Base-by-base conservation (phyloP, 53 echinoderm and acorn worm genomes). In the Antedon mediterranea region DNA sequence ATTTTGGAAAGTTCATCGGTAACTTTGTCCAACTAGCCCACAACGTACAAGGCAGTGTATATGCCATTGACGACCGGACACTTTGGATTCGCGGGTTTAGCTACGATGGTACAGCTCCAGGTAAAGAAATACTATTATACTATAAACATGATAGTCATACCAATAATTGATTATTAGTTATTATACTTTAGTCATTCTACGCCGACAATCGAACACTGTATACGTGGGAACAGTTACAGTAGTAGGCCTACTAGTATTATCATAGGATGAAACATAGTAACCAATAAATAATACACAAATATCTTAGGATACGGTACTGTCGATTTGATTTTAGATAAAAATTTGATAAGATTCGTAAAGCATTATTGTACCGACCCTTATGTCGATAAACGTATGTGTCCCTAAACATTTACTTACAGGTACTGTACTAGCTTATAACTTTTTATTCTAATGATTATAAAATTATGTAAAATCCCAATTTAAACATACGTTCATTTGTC, bases 81-180 rank as follows among this genome's bases (percentile, higher is more conserved):
- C 71, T 93, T 0, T 28, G 78, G 28, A 83, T 93, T 32, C 74
- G 75, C 9, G 82, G 80, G 4, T 93, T 93, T 43, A 43, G 37
- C 23, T 93, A 90, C 57, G 90, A 90, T 32, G 93, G 93, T 0
- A 13, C 32, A 26, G 90, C 78, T 31, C 93, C 93, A 78, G 90
- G 93, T 93, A 82, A 37, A 11, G 37, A n/a, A n/a, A n/a, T n/a
- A n/a, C n/a, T n/a, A n/a, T n/a, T n/a, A n/a, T n/a, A n/a, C n/a
- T n/a, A n/a, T n/a, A n/a, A 44, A 78, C 28, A 30, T 73, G 20
- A 78, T 77, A 76, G 20, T 76, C 18, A 23, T 0, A 77, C 77
- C 37, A n/a, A 77, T 72, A 78, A 78, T 14, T n/a, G 28, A 23
- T 43, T 78, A 15, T 77, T 83, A 15, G 83, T 71, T 3, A 33